These are phyloP conservation scores for Tapera naevia DNA, from an alignment of 2,797 vertebrate species.

Conservation along the genomic window DNA sequence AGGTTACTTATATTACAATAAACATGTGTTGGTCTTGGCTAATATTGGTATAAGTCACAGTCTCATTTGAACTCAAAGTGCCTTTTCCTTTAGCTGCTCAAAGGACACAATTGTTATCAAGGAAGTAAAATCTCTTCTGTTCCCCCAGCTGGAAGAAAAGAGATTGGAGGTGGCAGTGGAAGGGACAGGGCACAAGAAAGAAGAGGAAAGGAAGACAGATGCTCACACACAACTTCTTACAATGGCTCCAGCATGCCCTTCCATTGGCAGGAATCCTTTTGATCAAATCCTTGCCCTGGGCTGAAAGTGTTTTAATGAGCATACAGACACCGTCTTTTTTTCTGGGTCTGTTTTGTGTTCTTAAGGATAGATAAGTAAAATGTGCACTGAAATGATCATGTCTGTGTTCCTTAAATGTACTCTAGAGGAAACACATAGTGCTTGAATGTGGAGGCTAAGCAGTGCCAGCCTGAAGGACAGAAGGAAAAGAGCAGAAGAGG, in stretches of 20 bases:
- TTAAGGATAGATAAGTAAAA: constrained; percentile 70
- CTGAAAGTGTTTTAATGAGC: constrained; percentile 69
- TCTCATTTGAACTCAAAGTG: constrained; percentile 63
- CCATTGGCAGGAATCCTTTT: constrained; percentile 69
- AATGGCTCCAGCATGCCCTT: constrained; percentile 67
- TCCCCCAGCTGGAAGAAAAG: constrained; percentile 64
- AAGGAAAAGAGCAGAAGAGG: constrained; percentile 16
- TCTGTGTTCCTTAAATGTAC: constrained; percentile 58
- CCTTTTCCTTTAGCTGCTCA: constrained; percentile 65
- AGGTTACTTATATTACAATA: constrained; percentile 68
- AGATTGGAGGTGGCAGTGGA: constrained; percentile 61
- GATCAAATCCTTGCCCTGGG: constrained; percentile 73
- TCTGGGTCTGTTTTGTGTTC: constrained; percentile 62
- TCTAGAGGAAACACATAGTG: not conserved
- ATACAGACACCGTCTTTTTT: constrained; percentile 50
- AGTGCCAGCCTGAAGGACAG: constrained; percentile 33
- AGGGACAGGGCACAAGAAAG: constrained; percentile 71
- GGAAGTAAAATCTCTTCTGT: constrained; percentile 69
- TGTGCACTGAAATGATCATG: constrained; percentile 7
- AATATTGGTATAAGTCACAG: constrained; percentile 61
- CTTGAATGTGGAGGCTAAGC: constrained; percentile 40
- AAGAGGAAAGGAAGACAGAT: constrained; percentile 56
- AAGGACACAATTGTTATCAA: constrained; percentile 65
- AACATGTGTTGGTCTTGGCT: constrained; percentile 68
- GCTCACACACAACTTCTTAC: constrained; percentile 62